A percentile compares a stretch with the other conserved stretches of the same genome.
Evolutionary conservation across 2,888 invertebrate species (phyloP).

Genomic region (Pterobdella sp.): DNA sequence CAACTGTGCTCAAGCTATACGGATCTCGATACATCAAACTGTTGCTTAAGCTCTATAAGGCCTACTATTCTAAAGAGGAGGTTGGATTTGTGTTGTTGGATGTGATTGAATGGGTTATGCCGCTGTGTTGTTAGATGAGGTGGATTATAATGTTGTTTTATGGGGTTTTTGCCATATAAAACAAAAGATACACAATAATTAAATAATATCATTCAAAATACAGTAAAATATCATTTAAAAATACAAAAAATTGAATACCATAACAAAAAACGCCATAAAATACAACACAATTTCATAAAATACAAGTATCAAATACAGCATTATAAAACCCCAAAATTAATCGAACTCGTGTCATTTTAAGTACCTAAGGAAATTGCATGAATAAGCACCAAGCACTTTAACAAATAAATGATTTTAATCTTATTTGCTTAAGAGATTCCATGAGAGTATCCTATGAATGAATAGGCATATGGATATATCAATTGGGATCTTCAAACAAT

Average conservation of each 20-base stretch:
- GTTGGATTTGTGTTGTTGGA: slow-evolving; percentile 35
- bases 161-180: neutral
- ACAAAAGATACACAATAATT: neutral
- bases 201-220: neutral
- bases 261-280: no score
- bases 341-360: no score
- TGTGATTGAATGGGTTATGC: neutral
- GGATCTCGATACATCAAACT: slow-evolving; percentile 48
- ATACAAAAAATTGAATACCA: neutral
- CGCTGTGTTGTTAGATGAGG: neutral
- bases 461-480: no score
- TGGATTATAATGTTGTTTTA: neutral
- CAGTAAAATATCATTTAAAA: neutral
- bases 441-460: no score
- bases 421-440: no score
- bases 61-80: slow-evolving; percentile 46
- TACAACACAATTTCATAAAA: no score
- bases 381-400: no score
- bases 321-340: no score
- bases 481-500: no score
- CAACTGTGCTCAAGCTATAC: slow-evolving; percentile 45
- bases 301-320: no score
- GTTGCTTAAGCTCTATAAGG: slow-evolving; percentile 46
- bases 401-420: no score
- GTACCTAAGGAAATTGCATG: no score